Percentiles rank a stretch among this genome's conserved stretches.
phyloP scores from a whole-genome alignment of 1,140 invertebrate genomes.

The Neoseiulus cucumeris region DNA sequence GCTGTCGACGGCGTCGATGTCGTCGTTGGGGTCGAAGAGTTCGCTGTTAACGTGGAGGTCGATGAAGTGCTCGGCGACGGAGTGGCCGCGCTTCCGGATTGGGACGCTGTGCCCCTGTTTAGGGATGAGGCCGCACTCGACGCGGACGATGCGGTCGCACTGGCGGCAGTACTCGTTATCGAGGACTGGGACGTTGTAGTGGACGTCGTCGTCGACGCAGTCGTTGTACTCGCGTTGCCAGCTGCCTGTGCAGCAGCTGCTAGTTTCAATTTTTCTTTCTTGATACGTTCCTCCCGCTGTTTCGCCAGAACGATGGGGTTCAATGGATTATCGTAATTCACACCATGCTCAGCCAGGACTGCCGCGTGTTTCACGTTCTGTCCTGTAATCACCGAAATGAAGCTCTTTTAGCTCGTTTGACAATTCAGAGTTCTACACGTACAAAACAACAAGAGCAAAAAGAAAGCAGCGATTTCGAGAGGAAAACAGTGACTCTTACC shows the following conservation, averaged over 20 bases:
- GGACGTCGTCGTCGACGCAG: conserved; percentile 25
- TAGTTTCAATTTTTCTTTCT: conserved; percentile 43
- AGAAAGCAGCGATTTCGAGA: too few species aligned
- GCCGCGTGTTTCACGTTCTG: conserved; percentile 58
- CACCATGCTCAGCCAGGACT: conserved; percentile 55
- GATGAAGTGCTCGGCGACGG: conserved; percentile 11
- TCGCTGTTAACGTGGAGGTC: not conserved
- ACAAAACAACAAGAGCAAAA: too few species aligned
- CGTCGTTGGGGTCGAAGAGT: not conserved
- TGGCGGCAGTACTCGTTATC: not conserved
- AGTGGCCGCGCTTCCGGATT: conserved; percentile 15
- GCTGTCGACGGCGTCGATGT: not conserved
- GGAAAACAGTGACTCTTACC: conserved; percentile 13
- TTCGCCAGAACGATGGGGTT: conserved; percentile 62
- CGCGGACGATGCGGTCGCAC: conserved; percentile 8
- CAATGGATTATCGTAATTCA: conserved; percentile 64
- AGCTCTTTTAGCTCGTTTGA: too few species aligned
- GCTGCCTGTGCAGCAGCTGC: conserved; percentile 17
- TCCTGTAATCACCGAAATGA: not conserved
- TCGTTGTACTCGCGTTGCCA: conserved; percentile 27
- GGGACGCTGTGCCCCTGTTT: not conserved
- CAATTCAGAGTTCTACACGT: too few species aligned
- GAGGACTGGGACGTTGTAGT: conserved; percentile 14
- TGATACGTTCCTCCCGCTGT: conserved; percentile 57
- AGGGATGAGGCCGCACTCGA: too few species aligned